Conservation (phyloP, 2,797 vertebrate species). For the Chrosomus eos region DNA sequence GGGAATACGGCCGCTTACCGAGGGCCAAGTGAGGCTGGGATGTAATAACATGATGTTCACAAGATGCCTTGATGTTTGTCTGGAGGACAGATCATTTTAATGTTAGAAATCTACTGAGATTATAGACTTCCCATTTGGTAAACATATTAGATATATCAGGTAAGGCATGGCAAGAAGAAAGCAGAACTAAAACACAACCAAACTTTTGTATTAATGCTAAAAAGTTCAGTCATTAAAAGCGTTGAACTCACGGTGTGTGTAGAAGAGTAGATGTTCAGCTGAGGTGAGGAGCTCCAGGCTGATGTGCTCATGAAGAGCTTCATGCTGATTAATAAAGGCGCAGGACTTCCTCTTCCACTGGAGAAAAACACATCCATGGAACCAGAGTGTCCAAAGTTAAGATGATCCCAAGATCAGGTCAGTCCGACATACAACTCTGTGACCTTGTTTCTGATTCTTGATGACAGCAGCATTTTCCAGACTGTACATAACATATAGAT, state of each 20-base stretch:
- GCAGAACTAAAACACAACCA: no score
- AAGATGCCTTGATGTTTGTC: neutral
- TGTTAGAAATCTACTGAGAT: neutral
- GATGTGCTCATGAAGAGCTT: neutral
- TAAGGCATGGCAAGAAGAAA: no score
- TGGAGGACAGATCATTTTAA: neutral
- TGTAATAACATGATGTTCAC: constrained; percentile 7
- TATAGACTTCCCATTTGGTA: neutral
- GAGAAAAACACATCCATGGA: constrained; percentile 5
- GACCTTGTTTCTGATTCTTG: neutral
- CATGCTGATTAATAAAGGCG: constrained; percentile 21
- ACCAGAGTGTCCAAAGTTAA: neutral
- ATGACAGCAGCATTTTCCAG: neutral
- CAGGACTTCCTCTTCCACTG: constrained; percentile 25
- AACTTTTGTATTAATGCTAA: neutral
- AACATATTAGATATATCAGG: no score
- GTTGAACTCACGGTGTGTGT: neutral
- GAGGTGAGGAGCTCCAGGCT: neutral
- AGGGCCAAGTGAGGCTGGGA: constrained; percentile 48
- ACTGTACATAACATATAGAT: neutral
- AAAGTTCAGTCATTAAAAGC: neutral
- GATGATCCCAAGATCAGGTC: constrained; percentile 18
- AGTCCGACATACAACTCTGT: neutral
- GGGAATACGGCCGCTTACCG: neutral
- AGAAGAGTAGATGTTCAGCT: neutral